Evolutionary conservation across 2,797 vertebrate genomes (phyloP).

Genomic region (Loris lydekkerianus): DNA sequence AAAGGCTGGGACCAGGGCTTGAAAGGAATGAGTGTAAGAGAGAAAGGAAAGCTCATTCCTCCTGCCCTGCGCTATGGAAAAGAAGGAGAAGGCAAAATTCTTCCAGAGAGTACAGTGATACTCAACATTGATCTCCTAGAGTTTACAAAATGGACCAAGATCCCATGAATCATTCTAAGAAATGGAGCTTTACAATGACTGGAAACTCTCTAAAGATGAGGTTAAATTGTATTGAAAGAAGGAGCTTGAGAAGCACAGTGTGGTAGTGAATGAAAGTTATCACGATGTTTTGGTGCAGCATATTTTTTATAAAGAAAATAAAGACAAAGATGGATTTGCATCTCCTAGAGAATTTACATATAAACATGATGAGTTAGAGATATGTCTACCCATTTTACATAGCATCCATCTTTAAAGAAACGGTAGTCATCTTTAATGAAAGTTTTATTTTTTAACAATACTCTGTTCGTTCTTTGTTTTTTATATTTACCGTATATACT

Average conservation of each 20-base stretch:
- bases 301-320: conserved; percentile 97
- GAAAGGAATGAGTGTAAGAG: too few relatives aligned
- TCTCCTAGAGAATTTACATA: conserved; percentile 98
- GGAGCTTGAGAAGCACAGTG: conserved; percentile 96
- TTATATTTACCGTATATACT: conserved; percentile 48
- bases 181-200: conserved; percentile 99
- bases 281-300: conserved; percentile 95
- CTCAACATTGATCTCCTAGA: conserved; percentile 97
- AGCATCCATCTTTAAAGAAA: conserved; percentile 46
- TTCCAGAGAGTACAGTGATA: conserved; percentile 94
- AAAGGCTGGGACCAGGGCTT: too few relatives aligned
- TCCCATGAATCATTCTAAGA: conserved; percentile 98
- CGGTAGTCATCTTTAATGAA: not conserved
- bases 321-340: conserved; percentile 96
- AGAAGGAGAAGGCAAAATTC: conserved; percentile 93
- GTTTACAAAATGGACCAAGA: conserved; percentile 95
- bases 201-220: conserved; percentile 97
- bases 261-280: conserved; percentile 95
- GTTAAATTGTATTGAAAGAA: conserved; percentile 96
- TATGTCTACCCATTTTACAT: conserved; percentile 1
- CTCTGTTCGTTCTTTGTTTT: conserved; percentile 72
- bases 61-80: too few relatives aligned
- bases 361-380: conserved; percentile 95
- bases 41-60: too few relatives aligned
- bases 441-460: conserved; percentile 71